Evolutionary conservation across 2,797 vertebrate species (phyloP), one percentile per base, ranked within the genome.

Genomic region (Lophius americanus): DNA sequence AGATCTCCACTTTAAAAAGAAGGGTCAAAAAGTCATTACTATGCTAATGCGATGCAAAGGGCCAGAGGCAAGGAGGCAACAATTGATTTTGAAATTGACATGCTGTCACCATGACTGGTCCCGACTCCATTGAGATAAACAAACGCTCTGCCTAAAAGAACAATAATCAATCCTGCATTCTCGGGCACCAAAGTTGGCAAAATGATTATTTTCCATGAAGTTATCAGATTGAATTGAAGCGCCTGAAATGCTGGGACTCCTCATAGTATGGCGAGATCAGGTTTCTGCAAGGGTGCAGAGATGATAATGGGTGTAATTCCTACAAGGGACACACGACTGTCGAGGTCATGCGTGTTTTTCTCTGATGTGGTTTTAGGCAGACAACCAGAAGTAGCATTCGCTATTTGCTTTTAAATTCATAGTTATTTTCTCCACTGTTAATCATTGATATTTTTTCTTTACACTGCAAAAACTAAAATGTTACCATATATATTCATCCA

Each of bases 81-180:
- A 87, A 94, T 94, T 92, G 92, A 94, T 94, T 88, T 88, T 65
- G 82, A 87, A 92, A 93, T 93, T 93, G 93, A 93, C 91, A 88
- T 92, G 88, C 91, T 92, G 92, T 93, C 91, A 90, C 88, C 81
- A 65, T 57, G 78, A 85, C 85, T 76, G 84, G 75, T 84, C 88
- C 85, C 84, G 55, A 85, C 85, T 91, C 85, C 78, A 87, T 79
- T 85, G 81, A 92, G 91, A 94, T 93, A 94, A 94, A 94, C 91
- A 94, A 92, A 93, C 77, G 86, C 50, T 59, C 69, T 48, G 64
- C 78, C 79, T 63, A 81, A 85, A 89, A 88, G 86, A 85, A 86
- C 82, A 88, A 72, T 59, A 91, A 92, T 90, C 86, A 82, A 93
- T 91, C 69, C 51, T 47, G 75, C 51, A 75, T 82, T 82, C 68